Base-by-base conservation (phyloP, 2,113 vertebrate species). In the Cepphus grylle region DNA sequence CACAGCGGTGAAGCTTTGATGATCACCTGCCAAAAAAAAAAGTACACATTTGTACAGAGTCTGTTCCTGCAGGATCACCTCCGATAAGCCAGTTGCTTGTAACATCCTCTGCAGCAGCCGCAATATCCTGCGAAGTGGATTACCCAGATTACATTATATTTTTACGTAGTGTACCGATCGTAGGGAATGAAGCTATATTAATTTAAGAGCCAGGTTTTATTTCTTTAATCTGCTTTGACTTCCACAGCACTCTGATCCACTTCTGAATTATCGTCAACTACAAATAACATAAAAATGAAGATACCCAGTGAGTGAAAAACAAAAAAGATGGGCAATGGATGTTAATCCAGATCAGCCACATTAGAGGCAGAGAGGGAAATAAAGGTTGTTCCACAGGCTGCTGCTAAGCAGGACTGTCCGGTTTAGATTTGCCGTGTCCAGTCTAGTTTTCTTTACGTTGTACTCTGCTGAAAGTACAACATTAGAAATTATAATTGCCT, bases 401-500 rank as follows among this genome's bases (percentile, higher is more conserved):
- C 43, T 93, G 30, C 43, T 73, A 15, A 83, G 7, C 15, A 72
- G 61, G 78, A 52, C 70, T 2, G 3, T 88, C 66, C 36, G 0
- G 66, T 89, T 93, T 29, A 76, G 43, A 56, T 94, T 74, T 87
- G 45, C 53, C 6, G 0, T 42, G 26, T 74, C 83, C 78, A 55
- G 38, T 78, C n/a, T 63, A 34, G 53, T 77, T 88, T 84, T 79
- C 73, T 52, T 58, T 58, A 4, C n/a, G 19, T 65, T 86, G 30
- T 25, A 10, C 49, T 78, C 27, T 58, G 56, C 66, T 94, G 84
- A 66, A 83, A 89, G 47, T 63, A 36, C 56, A 67, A 5, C 66
- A 52, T 94, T 88, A 91, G 71, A 93, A 95, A 96, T 95, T 94
- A 59, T 40, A 83, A 95, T 94, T 85, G 40, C 40, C 40, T 42